Evolutionary conservation across 2,113 vertebrate genomes (phyloP).

Genomic region (Centropristis striata): DNA sequence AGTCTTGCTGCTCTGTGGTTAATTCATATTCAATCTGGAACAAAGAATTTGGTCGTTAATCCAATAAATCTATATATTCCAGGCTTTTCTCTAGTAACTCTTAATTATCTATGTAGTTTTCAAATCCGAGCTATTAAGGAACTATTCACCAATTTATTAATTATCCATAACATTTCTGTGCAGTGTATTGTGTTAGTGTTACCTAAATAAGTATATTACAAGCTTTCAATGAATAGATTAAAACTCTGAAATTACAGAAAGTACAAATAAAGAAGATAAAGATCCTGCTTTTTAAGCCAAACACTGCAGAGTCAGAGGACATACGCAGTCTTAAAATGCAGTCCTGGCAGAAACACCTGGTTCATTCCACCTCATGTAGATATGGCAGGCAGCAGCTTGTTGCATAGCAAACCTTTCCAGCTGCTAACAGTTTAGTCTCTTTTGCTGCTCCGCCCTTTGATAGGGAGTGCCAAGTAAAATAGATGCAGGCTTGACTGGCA

Average conservation of each 20-base stretch:
- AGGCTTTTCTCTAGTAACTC: not conserved
- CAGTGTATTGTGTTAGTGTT: not conserved
- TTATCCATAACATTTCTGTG: not conserved
- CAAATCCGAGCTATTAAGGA: not conserved
- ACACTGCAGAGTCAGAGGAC: not conserved
- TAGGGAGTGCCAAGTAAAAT: constrained; percentile 34
- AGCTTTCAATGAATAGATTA: not conserved
- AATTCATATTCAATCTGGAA: not conserved
- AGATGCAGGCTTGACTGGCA: constrained; percentile 6
- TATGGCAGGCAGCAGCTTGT: constrained; percentile 28
- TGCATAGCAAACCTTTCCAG: not conserved
- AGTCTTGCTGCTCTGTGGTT: not conserved
- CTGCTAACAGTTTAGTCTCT: constrained; percentile 17
- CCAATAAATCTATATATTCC: not conserved
- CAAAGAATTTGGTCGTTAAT: not conserved
- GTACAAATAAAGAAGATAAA: not conserved
- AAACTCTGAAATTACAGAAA: constrained; percentile 8
- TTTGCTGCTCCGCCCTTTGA: constrained; percentile 13
- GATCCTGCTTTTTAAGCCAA: not conserved
- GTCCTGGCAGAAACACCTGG: not conserved
- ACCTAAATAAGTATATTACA: not conserved
- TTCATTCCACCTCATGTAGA: not conserved
- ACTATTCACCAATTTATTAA: not conserved
- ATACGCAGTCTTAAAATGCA: not conserved
- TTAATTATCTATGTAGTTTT: too few relatives aligned